Evolutionary conservation across 1,140 invertebrate species (phyloP), one percentile per base, ranked within the genome.

Genomic region (Frieseomelitta varia): DNA sequence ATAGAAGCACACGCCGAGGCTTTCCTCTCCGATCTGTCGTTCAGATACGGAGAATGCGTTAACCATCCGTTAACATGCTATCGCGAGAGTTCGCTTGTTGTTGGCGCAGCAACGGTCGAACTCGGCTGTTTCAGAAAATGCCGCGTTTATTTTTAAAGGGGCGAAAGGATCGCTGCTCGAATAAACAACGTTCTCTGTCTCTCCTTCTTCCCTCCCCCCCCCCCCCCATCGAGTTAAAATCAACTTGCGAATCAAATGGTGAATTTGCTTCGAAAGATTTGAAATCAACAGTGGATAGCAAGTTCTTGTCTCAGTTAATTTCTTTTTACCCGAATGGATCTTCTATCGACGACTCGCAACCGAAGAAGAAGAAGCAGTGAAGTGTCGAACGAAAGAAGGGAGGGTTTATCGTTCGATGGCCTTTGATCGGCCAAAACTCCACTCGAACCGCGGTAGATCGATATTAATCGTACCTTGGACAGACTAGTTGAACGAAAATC

Each of bases 21-120:
- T 27, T 27, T 17, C 61, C 8, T 27, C 8, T 27, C 82, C 85
- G 90, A 91, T 90, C 65, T 75, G 72, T 89, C 81, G 79, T 85
- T 77, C 68, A 71, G 89, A 88, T 87, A 90, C 24, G 82, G 80
- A 4, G 81, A 78, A 87, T 82, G 87, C 89, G 90, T 91, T 91
- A 90, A 91, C 82, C 90, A 91, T 90, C 79, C 71, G 84, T 88
- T 87, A 84, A 87, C 90, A 91, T 89, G 90, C 90, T 82, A 91
- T 76, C 84, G 79, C 47, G 69, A 72, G 69, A 72, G 51, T 68
- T 67, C 74, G 58, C 73, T 79, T 10, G 74, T 19, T 47, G 74
- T 24, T 39, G 63, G 30, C 84, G 61, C 73, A 51, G 68, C 21
- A n/a, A 30, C 30, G 30, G 30, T 30, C 30, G 47, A 56, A 75